Base-by-base conservation (phyloP, 2,888 invertebrate species). In the Prostheceraeus crozeri region DNA sequence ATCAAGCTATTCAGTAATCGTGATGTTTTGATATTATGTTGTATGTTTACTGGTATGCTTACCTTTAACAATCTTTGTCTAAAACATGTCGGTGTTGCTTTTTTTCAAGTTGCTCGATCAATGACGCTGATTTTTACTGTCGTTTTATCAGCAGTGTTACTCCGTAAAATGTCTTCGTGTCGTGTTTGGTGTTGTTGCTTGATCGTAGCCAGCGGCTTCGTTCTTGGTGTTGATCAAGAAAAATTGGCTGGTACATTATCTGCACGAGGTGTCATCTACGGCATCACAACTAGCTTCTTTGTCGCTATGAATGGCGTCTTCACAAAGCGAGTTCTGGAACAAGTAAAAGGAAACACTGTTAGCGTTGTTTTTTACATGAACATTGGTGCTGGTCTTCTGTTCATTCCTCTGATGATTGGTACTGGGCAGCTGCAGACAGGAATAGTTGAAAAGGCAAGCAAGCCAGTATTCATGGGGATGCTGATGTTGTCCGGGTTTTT, bases 41-140 rank as follows among this genome's bases (percentile, higher is more conserved):
- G 68, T 8, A 64, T 69, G 4, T 74, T 70, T 53, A 70, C 73
- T 2, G 65, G 67, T 11, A 70, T 71, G 57, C 65, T 76, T 27
- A 67, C 71, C 1, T 69, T 75, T 63, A 76, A 75, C 63, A 76
- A 75, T 63, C 65, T 75, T 1, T 73, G 75, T 68, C 64, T 76
- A 45, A 74, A 72, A 59, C 69, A 72, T 59, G 75, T 76, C 16
- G 71, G 71, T 30, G 72, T 76, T 1, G 70, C 75, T 3, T 75
- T 76, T 64, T 76, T 74, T 59, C 72, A 74, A 62, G 70, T 75
- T 1, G 75, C 75, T 1, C 62, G 76, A 4, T 75, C 75, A 0
- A 67, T 72, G 31, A 76, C 76, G 1, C 67, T 76, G 1, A 69
- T 75, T 14, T 76, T 75, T 62, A 71, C 72, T 1, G 71, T 76